Evolutionary conservation across 2,888 invertebrate species (phyloP).

Genomic region (Sepioteuthis lessoniana): DNA sequence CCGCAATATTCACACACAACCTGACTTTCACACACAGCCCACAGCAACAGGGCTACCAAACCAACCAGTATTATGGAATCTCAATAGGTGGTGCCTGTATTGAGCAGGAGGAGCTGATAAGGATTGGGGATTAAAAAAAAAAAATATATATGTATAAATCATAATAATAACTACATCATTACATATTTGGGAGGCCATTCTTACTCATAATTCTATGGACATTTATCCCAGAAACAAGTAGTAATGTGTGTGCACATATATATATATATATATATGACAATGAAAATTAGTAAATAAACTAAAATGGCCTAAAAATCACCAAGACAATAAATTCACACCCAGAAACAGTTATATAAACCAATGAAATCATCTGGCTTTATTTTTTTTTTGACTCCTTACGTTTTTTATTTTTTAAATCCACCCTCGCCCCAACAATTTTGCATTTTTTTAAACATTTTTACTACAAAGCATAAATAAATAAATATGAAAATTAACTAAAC

Average conservation of each 20-base stretch:
- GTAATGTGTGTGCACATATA: not conserved
- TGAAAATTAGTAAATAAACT: not conserved
- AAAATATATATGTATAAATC: not conserved
- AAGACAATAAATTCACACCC: not conserved
- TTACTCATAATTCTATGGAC: not conserved
- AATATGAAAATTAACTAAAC: no score
- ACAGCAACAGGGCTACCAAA: not conserved
- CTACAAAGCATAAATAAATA: no score
- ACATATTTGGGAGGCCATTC: not conserved
- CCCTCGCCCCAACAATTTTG: not conserved
- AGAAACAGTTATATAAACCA: not conserved
- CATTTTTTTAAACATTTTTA: no score
- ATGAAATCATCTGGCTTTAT: not conserved
- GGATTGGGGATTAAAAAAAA: not conserved
- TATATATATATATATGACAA: not conserved
- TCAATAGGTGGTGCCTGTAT: not conserved
- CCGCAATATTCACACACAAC: constrained; percentile 4
- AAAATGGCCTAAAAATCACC: no score
- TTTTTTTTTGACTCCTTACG: no score
- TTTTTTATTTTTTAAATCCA: not conserved
- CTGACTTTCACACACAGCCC: not conserved
- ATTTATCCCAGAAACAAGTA: not conserved
- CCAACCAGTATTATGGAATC: not conserved
- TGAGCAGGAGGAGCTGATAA: not conserved
- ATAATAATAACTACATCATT: not conserved